Conservation (phyloP, 1,140 invertebrate genomes). For the Zaprionus africanus region DNA sequence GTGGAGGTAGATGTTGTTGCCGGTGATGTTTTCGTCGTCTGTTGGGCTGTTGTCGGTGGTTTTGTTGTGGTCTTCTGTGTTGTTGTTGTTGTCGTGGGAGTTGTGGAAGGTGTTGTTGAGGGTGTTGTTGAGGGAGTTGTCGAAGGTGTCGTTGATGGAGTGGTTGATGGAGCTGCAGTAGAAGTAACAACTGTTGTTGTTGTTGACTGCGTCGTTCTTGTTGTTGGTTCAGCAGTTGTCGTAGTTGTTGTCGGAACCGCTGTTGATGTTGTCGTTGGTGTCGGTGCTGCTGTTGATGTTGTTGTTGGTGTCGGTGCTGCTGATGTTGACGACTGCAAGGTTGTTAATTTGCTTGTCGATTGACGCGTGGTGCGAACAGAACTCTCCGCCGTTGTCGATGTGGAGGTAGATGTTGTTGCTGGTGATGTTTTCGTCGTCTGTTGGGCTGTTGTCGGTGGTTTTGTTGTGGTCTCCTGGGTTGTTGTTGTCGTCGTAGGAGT, state of each 20-base stretch:
- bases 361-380: background rate
- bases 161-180: too few relatives aligned
- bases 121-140: background rate
- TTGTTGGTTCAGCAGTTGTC: too few relatives aligned
- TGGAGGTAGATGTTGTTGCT: background rate
- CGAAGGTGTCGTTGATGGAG: background rate
- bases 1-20: background rate
- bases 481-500: background rate
- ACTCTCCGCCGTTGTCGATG: background rate
- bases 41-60: background rate
- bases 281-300: background rate
- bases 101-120: background rate
- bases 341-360: constrained; percentile 11
- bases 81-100: background rate
- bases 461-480: background rate
- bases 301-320: constrained; percentile 2
- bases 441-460: background rate
- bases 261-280: too few relatives aligned
- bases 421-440: background rate
- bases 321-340: background rate
- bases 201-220: too few relatives aligned
- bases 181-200: background rate
- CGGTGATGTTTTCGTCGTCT: background rate
- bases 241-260: too few relatives aligned
- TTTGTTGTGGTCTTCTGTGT: background rate